Percentiles rank a stretch among this genome's conserved stretches.
Evolutionary conservation across 2,797 vertebrate species (phyloP).

Genomic region (Babyrousa celebensis): DNA sequence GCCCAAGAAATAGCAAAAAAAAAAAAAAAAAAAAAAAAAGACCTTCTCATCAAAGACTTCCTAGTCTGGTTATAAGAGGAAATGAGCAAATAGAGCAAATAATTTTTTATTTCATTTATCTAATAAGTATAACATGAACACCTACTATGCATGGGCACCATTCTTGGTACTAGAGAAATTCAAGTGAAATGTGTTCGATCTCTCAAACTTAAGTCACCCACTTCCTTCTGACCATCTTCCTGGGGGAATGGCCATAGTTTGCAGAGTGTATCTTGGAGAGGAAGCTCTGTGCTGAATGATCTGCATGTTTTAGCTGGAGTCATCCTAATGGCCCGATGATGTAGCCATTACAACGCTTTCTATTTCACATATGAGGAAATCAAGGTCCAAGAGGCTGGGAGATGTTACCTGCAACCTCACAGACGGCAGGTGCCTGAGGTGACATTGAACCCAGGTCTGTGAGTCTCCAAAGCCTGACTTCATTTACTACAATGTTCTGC

Average conservation of each 20-base stretch:
- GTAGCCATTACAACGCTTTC: not conserved
- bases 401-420: not conserved
- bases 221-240: not conserved
- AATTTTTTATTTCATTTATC: not conserved
- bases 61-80: not conserved
- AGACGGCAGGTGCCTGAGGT: too few species aligned
- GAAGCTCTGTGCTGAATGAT: fast-evolving
- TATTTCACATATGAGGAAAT: too few species aligned
- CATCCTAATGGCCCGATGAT: not conserved
- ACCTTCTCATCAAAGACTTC: not conserved
- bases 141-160: fast-evolving
- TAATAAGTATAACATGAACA: not conserved
- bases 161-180: not conserved
- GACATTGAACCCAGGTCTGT: not conserved
- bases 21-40: too few species aligned
- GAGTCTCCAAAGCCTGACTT: not conserved
- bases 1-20: too few species aligned
- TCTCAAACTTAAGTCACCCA: fast-evolving
- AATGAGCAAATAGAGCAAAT: not conserved
- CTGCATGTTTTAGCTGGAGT: fast-evolving
- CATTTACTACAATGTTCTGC: not conserved
- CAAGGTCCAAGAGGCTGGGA: not conserved
- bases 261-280: fast-evolving
- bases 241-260: fast-evolving
- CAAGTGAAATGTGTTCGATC: not conserved